Evolutionary conservation across 2,797 vertebrate species (phyloP), one percentile per base, ranked within the genome.

Genomic region (Meda fulgida): DNA sequence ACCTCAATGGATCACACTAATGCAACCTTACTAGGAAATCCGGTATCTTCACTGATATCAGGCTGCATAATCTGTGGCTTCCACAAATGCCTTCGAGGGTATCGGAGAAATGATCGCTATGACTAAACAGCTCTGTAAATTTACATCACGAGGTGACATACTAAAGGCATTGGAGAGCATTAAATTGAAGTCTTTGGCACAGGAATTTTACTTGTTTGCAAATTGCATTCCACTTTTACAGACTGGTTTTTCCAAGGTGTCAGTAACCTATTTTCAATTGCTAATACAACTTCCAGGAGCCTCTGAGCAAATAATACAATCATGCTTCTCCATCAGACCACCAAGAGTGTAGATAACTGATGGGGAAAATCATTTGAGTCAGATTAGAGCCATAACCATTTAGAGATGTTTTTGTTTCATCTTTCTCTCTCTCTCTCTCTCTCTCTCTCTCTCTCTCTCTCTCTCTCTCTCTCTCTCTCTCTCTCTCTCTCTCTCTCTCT

Each of bases 81-180:
- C 76, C 23, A 82, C 67, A 82, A 91, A 92, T 89, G 77, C 85
- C 80, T 84, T 4, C 71, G 29, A 38, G 78, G 92, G 91, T 91
- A 90, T 89, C 84, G 66, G 89, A 93, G 87, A 91, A 94, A 94
- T 94, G 92, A 48, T 34, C 3, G 81, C 92, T 89, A 92, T 93
- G 92, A 89, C 91, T 93, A 94, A 95, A 95, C 93, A 93, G 84
- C 71, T 70, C 79, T 11, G 60, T 90, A 81, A 87, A 91, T 90
- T 91, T 90, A 88, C 79, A 84, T 82, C 75, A 83, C 16, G 34
- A 88, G 88, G 90, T 48, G 40, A 76, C 69, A 85, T 88, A 73
- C 84, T 88, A 86, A 78, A 83, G 88, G 85, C 90, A 85, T 87
- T 72, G 76, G 87, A 77, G 82, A 89, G 66, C 90, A 87, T 88